Evolutionary conservation across 2,888 invertebrate genomes (phyloP).

Genomic region (Orchestes rusci): DNA sequence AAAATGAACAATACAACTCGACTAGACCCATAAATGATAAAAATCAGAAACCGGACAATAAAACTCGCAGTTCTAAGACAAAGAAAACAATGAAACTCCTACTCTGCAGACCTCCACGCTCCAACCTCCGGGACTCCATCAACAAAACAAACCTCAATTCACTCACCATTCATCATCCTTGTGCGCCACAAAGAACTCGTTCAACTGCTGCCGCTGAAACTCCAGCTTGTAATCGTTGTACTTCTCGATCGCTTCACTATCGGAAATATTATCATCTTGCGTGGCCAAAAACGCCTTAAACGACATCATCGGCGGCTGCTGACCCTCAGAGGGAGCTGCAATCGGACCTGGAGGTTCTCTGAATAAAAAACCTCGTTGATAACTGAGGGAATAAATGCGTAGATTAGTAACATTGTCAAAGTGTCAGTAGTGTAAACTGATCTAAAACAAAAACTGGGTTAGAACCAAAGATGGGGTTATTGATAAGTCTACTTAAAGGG

Average conservation of each 20-base stretch:
- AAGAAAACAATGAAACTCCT: no score
- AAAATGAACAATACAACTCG: no score
- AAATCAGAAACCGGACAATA: no score
- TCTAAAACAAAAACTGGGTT: no score
- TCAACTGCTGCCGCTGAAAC: slow-evolving; percentile 91
- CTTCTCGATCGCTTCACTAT: slow-evolving; percentile 91
- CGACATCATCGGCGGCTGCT: slow-evolving; percentile 93
- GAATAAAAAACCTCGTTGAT: slow-evolving; percentile 41
- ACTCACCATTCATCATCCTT: slow-evolving; percentile 99
- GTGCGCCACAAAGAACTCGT: slow-evolving; percentile 97
- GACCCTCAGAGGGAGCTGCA: slow-evolving; percentile 41
- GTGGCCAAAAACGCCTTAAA: slow-evolving; percentile 94
- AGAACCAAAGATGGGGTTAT: no score
- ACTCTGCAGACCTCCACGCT: no score
- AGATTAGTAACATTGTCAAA: slow-evolving; percentile 12
- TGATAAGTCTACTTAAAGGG: no score
- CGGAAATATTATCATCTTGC: slow-evolving; percentile 96
- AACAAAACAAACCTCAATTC: no score
- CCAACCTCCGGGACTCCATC: no score
- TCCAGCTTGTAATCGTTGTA: slow-evolving; percentile 98
- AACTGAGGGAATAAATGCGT: slow-evolving; percentile 17
- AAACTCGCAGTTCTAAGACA: no score
- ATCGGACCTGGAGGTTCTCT: slow-evolving; percentile 49
- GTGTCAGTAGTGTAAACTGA: slow-evolving; percentile 6
- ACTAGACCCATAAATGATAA: no score